These are phyloP conservation scores for Seira sanloemensis DNA, from an alignment of 2,888 invertebrate genomes.

Conservation along the genomic window DNA sequence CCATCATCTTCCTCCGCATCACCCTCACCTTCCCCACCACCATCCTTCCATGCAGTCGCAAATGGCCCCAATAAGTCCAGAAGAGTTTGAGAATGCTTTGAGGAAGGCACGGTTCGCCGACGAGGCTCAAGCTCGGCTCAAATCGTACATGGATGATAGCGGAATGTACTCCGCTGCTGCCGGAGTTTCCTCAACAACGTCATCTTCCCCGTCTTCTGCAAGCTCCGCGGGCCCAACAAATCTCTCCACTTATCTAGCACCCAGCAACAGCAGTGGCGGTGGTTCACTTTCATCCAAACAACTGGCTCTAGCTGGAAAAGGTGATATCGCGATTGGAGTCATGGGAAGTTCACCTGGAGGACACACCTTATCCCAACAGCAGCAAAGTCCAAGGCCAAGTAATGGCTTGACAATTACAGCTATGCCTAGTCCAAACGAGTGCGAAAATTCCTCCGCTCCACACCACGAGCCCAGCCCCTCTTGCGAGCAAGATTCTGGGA, in stretches of 20 bases:
- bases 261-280: neutral
- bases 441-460: neutral
- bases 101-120: conserved; percentile 37
- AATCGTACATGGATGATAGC: conserved; percentile 46
- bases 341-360: conserved; percentile 9
- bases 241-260: conserved; percentile 3
- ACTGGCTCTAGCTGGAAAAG: conserved; percentile 37
- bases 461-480: neutral
- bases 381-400: conserved; percentile 36
- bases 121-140: conserved; percentile 25
- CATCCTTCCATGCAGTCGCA: conserved; percentile 19
- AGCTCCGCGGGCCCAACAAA: neutral
- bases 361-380: neutral
- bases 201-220: conserved; percentile 6
- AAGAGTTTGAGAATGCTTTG: conserved; percentile 43
- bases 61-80: conserved; percentile 44
- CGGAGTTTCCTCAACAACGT: neutral
- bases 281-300: neutral
- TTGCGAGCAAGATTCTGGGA: conserved; percentile 9
- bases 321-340: conserved; percentile 41
- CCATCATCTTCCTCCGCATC: neutral
- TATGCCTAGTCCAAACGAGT: conserved; percentile 19
- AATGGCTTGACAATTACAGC: conserved; percentile 39
- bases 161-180: neutral
- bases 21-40: conserved; percentile 4